These are phyloP conservation scores for Lathronympha strigana DNA, from an alignment of 2,888 invertebrate genomes.

Conservation along the genomic window DNA sequence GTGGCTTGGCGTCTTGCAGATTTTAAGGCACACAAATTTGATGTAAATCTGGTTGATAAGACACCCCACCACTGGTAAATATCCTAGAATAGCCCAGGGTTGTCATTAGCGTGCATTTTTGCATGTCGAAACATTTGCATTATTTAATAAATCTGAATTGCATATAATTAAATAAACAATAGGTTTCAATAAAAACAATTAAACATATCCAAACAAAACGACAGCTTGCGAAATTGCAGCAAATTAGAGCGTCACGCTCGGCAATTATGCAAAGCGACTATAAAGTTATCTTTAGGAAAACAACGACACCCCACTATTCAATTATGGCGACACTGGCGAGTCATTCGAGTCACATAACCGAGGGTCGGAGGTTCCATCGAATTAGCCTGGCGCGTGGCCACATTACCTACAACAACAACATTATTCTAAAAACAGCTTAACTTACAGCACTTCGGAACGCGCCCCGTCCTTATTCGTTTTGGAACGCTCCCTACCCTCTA, in stretches of 20 bases:
- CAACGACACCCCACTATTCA: constrained; percentile 80
- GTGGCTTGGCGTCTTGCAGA: no score
- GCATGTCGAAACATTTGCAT: no score
- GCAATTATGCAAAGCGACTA: constrained; percentile 80
- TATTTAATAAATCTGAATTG: no score
- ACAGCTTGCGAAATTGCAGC: constrained; percentile 79
- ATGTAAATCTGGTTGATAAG: no score
- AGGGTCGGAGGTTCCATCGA: constrained; percentile 73
- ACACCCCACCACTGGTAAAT: no score
- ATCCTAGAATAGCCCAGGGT: no score
- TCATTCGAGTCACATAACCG: constrained; percentile 78
- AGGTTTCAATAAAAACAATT: constrained; percentile 9
- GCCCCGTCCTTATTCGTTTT: constrained; percentile 1
- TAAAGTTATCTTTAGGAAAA: constrained; percentile 81
- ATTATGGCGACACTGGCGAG: constrained; percentile 79
- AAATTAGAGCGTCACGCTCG: constrained; percentile 73
- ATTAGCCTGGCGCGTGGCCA: constrained; percentile 82
- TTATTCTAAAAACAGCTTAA: constrained; percentile 55
- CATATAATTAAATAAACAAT: constrained; percentile 12
- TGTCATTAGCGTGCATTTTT: no score
- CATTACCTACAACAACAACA: constrained; percentile 81
- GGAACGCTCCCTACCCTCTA: constrained; percentile 16
- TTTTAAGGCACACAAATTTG: no score
- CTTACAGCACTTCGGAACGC: background rate
- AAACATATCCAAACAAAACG: constrained; percentile 54